Conservation (phyloP, 2,888 invertebrate species). For the Junonia oenone region DNA sequence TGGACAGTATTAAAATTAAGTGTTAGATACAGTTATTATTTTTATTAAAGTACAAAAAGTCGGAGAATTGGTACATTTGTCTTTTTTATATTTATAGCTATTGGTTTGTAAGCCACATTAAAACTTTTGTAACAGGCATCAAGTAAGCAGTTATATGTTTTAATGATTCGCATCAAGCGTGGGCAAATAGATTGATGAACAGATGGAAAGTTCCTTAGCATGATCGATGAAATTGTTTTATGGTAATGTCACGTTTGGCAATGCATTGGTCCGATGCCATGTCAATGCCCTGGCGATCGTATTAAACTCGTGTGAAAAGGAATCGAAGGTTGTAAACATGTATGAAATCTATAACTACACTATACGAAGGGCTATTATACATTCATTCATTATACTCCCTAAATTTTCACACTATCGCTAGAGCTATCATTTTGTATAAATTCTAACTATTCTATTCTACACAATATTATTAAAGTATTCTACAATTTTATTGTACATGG, state of each 20-base stretch:
- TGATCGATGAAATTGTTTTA: not conserved
- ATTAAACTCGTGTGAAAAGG: not conserved
- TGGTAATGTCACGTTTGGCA: not conserved
- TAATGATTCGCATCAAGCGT: not conserved
- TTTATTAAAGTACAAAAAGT: conserved; percentile 9
- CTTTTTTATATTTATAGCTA: not conserved
- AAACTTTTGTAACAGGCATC: conserved; percentile 1
- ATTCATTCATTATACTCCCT: conserved; percentile 61
- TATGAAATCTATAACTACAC: conserved; percentile 54
- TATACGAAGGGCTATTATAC: conserved; percentile 62
- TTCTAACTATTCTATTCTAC: conserved; percentile 69
- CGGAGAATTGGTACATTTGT: not conserved
- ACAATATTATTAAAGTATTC: conserved; percentile 55
- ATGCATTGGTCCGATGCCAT: not conserved
- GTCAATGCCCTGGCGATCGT: not conserved
- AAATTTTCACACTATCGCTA: conserved; percentile 64
- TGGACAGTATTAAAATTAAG: conserved; percentile 36
- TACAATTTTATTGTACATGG: conserved; percentile 77
- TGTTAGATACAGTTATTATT: conserved; percentile 9
- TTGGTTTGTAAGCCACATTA: not conserved
- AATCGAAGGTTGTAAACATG: conserved; percentile 46
- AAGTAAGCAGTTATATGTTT: not conserved
- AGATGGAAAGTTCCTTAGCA: not conserved
- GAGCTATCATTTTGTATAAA: conserved; percentile 73
- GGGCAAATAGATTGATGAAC: not conserved